Evolutionary conservation across 2,113 vertebrate species (phyloP), one percentile per base, ranked within the genome.

Genomic region (Macroglossus sobrinus): DNA sequence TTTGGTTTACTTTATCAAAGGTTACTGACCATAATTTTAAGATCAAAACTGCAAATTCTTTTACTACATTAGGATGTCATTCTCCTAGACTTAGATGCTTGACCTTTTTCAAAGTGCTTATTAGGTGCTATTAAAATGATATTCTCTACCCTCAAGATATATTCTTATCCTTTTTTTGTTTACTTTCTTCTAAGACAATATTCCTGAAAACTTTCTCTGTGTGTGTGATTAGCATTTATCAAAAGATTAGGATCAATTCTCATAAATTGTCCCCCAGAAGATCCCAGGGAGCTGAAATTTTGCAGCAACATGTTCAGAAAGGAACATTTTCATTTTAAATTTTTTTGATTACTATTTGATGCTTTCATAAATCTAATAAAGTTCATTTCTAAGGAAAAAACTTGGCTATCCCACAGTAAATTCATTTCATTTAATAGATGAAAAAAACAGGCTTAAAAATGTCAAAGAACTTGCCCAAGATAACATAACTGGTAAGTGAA

Each of bases 161-260:
- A 68, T 72, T 95, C 30, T 92, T 87, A 57, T 21, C 66, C 33
- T 93, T 92, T 45, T 50, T 74, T 90, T 79, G 8, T 80, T 95
- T 71, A 26, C 21, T 95, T 79, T 80, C 64, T 97, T 84, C 55
- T 86, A 85, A 89, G 61, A 57, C 84, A 7, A 47, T 68, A 43
- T n/a, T 75, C 59, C 35, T 82, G 87, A 95, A 35, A 89, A 57
- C 10, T 9, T 22, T 75, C 24, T 85, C 15, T 84, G 15, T 50
- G 43, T 45, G 15, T 85, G 33, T 72, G 45, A 66, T 82, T 22
- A n/a, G 9, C 19, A 84, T 84, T 74, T 82, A 82, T 35, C 68
- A 93, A 91, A 89, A 91, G 7, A 86, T 19, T 28, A 2, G 40
- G 5, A 13, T 18, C 35, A 61, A 2, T 93, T 93, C 30, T 96